A percentile compares a stretch with the other conserved stretches of the same genome.
Evolutionary conservation across 2,797 vertebrate species (phyloP).

Genomic region (Pagetopsis macropterus): DNA sequence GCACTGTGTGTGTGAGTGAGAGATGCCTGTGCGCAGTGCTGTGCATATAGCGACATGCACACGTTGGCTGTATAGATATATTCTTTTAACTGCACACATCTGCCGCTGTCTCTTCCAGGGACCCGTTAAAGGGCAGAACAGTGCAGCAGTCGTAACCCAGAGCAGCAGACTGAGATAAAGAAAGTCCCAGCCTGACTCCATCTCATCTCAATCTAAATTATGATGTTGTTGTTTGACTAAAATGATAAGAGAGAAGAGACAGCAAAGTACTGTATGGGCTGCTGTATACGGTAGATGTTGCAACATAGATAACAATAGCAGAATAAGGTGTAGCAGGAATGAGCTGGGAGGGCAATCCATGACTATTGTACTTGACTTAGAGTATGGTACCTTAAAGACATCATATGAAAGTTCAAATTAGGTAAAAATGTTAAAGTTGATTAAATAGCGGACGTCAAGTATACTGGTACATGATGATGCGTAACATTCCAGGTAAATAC

Average conservation of each 20-base stretch:
- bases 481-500: not conserved
- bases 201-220: slow-evolving; percentile 68
- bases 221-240: slow-evolving; percentile 9
- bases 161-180: slow-evolving; percentile 84
- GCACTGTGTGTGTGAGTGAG: slow-evolving; percentile 39
- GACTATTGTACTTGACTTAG: not conserved
- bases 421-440: no score
- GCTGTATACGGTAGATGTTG: not conserved
- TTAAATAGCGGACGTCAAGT: no score
- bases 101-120: slow-evolving; percentile 91
- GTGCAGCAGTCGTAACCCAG: slow-evolving; percentile 85
- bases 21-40: slow-evolving; percentile 21
- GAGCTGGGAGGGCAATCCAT: not conserved
- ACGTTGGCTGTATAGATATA: slow-evolving; percentile 85
- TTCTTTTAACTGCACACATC: slow-evolving; percentile 92
- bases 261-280: not conserved
- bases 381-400: not conserved
- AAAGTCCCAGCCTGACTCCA: slow-evolving; percentile 77
- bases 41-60: slow-evolving; percentile 86
- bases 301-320: not conserved
- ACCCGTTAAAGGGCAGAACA: slow-evolving; percentile 86
- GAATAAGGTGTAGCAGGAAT: not conserved
- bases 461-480: not conserved
- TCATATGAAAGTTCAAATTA: not conserved
- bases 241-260: not conserved